phyloP scores from a whole-genome alignment of 1,140 invertebrate genomes.

The Philopotamus ludificatus region DNA sequence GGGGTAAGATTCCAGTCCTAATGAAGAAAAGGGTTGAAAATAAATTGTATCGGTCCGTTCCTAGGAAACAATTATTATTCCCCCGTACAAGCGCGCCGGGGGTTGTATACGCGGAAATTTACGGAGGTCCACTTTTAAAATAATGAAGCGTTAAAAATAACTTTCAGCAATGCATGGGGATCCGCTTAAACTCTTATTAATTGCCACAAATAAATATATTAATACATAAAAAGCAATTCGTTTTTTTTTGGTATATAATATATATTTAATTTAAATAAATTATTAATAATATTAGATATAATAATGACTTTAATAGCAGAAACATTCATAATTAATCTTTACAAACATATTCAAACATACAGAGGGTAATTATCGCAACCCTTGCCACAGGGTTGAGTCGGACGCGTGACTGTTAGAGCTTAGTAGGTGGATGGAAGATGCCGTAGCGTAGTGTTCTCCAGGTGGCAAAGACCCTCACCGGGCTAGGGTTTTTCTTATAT shows the following conservation, averaged over 20 bases:
- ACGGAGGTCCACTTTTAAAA: background rate
- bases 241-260: background rate
- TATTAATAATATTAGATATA: too few relatives aligned
- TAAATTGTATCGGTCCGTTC: slow-evolving; percentile 15
- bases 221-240: background rate
- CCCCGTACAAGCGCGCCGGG: background rate
- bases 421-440: too few relatives aligned
- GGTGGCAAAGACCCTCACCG: too few relatives aligned
- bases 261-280: background rate
- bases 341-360: too few relatives aligned
- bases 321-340: too few relatives aligned
- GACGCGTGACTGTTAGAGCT: too few relatives aligned
- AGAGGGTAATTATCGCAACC: too few relatives aligned
- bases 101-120: background rate
- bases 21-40: slow-evolving; percentile 15
- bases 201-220: background rate
- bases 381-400: too few relatives aligned
- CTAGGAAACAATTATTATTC: slow-evolving; percentile 26
- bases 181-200: background rate
- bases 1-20: slow-evolving; percentile 3
- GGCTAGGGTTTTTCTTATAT: too few relatives aligned
- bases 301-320: too few relatives aligned
- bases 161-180: background rate
- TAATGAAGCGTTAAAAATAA: background rate
- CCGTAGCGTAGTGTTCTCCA: too few relatives aligned